Conservation (phyloP, 2,113 vertebrate species). For the Pomatorhinus ruficollis region DNA sequence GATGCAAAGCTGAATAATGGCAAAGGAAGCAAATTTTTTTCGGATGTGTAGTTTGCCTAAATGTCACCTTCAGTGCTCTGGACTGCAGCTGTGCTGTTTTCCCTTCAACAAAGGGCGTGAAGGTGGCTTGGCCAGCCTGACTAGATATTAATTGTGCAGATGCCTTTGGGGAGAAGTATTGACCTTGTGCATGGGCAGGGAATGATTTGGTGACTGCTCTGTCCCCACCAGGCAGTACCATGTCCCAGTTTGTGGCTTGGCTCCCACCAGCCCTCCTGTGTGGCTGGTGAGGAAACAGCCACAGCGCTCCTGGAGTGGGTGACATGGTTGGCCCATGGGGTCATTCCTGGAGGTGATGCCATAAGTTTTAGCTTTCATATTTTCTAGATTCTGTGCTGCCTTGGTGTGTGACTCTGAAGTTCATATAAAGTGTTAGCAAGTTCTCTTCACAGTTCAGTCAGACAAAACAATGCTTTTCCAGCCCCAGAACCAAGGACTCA, state of each 20-base stretch:
- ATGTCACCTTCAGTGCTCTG: neutral
- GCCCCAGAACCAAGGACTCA: neutral
- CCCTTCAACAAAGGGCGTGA: neutral
- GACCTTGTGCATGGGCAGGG: neutral
- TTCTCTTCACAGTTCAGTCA: neutral
- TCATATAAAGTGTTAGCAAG: neutral
- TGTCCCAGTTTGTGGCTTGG: neutral
- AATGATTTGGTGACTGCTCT: neutral
- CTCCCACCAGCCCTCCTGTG: neutral
- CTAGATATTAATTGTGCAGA: neutral
- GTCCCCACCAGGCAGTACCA: accelerated
- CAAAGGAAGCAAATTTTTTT: neutral
- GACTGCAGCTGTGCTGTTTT: neutral
- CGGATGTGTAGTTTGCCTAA: neutral
- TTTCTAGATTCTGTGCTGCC: neutral
- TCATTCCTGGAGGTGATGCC: neutral
- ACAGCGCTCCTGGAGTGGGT: accelerated
- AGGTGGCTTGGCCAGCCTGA: neutral
- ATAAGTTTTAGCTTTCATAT: neutral
- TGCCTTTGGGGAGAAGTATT: neutral
- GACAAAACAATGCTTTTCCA: neutral
- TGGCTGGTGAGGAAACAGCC: neutral
- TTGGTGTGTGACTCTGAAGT: neutral
- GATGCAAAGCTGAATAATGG: neutral
- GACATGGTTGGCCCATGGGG: accelerated